Percentiles rank a stretch among this genome's conserved stretches.
phyloP scores from a whole-genome alignment of 2,888 invertebrate species.

The Onthophagus sagittarius region DNA sequence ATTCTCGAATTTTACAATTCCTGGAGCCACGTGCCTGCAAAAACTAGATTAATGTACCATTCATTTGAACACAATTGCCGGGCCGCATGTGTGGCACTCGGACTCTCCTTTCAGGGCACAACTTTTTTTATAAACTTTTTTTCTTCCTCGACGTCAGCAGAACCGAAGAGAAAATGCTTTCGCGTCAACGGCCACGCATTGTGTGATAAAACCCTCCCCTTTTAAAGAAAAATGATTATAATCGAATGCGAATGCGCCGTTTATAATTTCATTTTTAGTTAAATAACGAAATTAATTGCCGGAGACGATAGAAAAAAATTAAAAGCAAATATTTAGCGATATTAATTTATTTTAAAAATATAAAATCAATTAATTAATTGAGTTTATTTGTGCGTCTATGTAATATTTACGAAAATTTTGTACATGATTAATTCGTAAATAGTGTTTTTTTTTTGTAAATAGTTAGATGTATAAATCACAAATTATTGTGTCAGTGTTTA shows the following conservation, averaged over 20 bases:
- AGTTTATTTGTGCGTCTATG: background rate
- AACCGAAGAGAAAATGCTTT: slow-evolving; percentile 5
- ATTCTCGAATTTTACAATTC: slow-evolving; percentile 39
- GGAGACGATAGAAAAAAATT: background rate
- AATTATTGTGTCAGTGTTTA: too few species aligned
- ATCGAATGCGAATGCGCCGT: background rate
- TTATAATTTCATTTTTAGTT: background rate
- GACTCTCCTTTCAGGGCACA: slow-evolving; percentile 1
- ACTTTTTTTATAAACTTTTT: slow-evolving; percentile 1
- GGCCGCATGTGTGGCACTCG: slow-evolving; percentile 35
- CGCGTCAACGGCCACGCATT: background rate
- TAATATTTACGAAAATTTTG: background rate
- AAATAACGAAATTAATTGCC: background rate
- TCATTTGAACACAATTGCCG: slow-evolving; percentile 46
- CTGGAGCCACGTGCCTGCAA: slow-evolving; percentile 37
- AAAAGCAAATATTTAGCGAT: background rate
- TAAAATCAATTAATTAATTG: background rate
- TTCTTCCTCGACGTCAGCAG: background rate
- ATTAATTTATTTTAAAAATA: background rate
- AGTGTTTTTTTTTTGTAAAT: background rate
- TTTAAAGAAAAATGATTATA: background rate
- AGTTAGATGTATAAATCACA: background rate
- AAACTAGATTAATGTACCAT: slow-evolving; percentile 45
- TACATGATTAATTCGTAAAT: background rate
- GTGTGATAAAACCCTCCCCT: background rate